phyloP scores from a whole-genome alignment of 2,888 invertebrate genomes.

The Dicranocentrus wangi region DNA sequence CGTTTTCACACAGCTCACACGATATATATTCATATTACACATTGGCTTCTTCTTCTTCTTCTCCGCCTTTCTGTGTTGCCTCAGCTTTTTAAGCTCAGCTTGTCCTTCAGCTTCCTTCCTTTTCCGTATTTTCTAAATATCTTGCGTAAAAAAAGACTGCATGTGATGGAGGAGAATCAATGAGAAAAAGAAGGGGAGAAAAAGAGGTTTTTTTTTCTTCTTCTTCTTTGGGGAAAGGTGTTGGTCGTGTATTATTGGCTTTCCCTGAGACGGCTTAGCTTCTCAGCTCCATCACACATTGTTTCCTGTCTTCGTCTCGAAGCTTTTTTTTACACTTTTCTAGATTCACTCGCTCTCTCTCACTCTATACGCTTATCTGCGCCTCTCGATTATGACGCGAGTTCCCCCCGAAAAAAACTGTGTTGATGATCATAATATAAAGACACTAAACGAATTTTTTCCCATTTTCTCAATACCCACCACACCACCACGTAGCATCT shows the following conservation, averaged over 20 bases:
- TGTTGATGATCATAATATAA: too few relatives aligned
- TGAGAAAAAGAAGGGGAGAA: constrained; percentile 2
- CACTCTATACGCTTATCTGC: background rate
- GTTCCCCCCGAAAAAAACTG: too few relatives aligned
- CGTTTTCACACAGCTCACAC: constrained; percentile 47
- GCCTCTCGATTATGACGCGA: too few relatives aligned
- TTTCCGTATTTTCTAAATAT: background rate
- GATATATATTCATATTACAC: too few relatives aligned
- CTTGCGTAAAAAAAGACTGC: background rate
- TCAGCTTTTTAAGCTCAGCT: background rate
- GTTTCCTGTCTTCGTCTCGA: constrained; percentile 29
- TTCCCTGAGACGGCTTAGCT: constrained; percentile 37
- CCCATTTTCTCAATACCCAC: too few relatives aligned
- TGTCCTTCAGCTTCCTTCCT: constrained; percentile 6
- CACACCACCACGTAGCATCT: too few relatives aligned
- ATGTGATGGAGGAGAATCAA: constrained; percentile 25
- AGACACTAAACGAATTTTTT: too few relatives aligned
- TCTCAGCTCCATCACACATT: constrained; percentile 47
- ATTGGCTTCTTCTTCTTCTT: too few relatives aligned
- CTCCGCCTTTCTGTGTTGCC: constrained; percentile 8
- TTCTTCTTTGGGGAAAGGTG: constrained; percentile 24
- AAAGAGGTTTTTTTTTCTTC: background rate
- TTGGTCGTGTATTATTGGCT: constrained; percentile 31
- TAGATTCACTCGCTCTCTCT: background rate
- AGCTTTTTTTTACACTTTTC: constrained; percentile 16